Evolutionary conservation across 2,113 vertebrate genomes (phyloP), one percentile per base, ranked within the genome.

Genomic region (Centropristis striata): DNA sequence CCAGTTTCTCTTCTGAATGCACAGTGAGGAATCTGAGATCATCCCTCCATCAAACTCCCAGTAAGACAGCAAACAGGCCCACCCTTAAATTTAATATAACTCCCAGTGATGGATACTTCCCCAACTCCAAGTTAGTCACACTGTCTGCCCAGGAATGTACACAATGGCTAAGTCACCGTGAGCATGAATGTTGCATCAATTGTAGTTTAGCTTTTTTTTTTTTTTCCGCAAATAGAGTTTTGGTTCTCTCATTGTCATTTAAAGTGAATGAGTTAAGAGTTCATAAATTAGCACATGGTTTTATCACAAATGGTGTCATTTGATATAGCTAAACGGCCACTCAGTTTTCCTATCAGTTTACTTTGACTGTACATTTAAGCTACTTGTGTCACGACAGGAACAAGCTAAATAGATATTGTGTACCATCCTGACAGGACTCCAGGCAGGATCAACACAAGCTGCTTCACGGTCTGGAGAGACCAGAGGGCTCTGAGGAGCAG

Each of bases 401-500:
- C 41, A 70, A 37, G 18, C 32, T 63, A 23, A 49, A 64, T 8
- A 71, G 0, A 77, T 72, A 25, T 13, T 75, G 11, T 81, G 3
- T 83, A 5, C 78, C 51, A 9, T 70, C 18, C 16, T 78, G 57
- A 70, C 71, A 90, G 87, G 76, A 54, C 28, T 78, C 60, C n/a
- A 51, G 25, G 42, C 18, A 64, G 55, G 61, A 46, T 77, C 36
- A 64, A 15, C 59, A 54, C 55, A 76, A 73, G 51, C 55, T 68
- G 66, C 72, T 86, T 83, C 76, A 81, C 63, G 77, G 67, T 88
- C 78, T 68, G 78, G 79, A 89, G 85, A 88, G 82, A 88, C 81
- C 77, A 79, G 75, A 73, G 39, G 53, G 71, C 73, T 81, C 78
- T 51, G 49, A 75, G 70, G 69, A 90, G 47, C 36, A 63, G 23